Evolutionary conservation across 2,797 vertebrate species (phyloP), one percentile per base, ranked within the genome.

Genomic region (Enteromius unitaeniatus): DNA sequence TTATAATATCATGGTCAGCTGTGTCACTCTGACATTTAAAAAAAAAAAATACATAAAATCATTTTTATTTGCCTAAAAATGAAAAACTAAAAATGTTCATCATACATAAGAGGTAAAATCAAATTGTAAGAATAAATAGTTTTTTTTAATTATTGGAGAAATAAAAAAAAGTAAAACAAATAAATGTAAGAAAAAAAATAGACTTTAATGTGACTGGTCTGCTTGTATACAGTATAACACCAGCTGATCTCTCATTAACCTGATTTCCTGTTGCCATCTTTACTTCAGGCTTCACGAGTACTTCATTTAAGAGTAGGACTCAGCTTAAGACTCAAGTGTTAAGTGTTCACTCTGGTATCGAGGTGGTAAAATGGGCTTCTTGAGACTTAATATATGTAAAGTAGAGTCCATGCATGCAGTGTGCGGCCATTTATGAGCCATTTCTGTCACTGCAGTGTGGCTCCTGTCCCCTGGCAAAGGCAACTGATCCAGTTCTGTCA

Each of bases 401-500:
- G 37, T 45, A 31, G 42, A 42, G 17, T 47, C 5, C 13, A 31
- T 49, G 69, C 26, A 64, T 64, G 69, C 51, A 34, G 53, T 31
- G 9, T 76, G 72, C 68, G 47, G 72, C 72, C 81, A 82, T 82
- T 82, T 55, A 40, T 68, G 72, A 53, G 60, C 45, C 72, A 53
- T 76, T 76, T 82, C 72, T 67, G 70, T 82, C 72, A 53, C 60
- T 58, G 37, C 64, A 70, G 49, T 0, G 4, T 69, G 37, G 65
- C 64, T 78, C 74, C 67, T 82, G 60, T 82, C 60, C 81, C 72
- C 64, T 47, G 65, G 37, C 67, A 83, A 64, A 85, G 77, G 55
- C 65, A 51, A 42, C 34, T 75, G 86, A 86, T 89, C 86, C 83
- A 86, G 78, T 85, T 89, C 88, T 86, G 86, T 88, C 88, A 85